A percentile compares a stretch with the other conserved stretches of the same genome.
These are phyloP conservation scores for Celastrina argiolus DNA, from an alignment of 2,888 invertebrate genomes.

Conservation along the genomic window DNA sequence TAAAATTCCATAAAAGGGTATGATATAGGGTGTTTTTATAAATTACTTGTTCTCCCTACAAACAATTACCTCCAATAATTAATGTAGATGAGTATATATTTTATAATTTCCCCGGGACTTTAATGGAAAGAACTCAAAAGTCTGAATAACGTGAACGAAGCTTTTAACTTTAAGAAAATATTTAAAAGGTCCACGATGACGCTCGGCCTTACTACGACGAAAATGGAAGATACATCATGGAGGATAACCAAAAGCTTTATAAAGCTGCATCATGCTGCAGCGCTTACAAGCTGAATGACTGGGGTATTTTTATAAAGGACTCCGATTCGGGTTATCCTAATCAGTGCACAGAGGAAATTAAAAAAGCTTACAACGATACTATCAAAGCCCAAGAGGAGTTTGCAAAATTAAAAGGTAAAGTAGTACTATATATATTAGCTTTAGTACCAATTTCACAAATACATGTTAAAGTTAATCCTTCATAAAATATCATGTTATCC, in stretches of 20 bases:
- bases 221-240: constrained; percentile 47
- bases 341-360: not conserved
- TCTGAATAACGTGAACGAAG: no score
- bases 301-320: constrained; percentile 41
- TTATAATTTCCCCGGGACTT: no score
- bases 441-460: not conserved
- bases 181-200: constrained; percentile 39
- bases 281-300: constrained; percentile 43
- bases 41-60: no score
- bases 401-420: not conserved
- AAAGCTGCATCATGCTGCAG: constrained; percentile 53
- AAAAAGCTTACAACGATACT: not conserved
- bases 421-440: no score
- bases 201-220: constrained; percentile 48
- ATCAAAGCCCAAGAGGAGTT: not conserved
- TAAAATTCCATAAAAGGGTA: no score
- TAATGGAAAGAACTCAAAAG: no score
- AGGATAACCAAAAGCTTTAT: constrained; percentile 47
- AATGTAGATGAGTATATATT: no score
- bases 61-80: no score
- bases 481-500: no score
- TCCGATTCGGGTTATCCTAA: not conserved
- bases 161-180: no score
- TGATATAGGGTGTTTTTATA: no score
- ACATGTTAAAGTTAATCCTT: no score